Evolutionary conservation across 1,140 invertebrate genomes (phyloP), one percentile per base, ranked within the genome.

Genomic region (Phymorhynchus buccinoides): DNA sequence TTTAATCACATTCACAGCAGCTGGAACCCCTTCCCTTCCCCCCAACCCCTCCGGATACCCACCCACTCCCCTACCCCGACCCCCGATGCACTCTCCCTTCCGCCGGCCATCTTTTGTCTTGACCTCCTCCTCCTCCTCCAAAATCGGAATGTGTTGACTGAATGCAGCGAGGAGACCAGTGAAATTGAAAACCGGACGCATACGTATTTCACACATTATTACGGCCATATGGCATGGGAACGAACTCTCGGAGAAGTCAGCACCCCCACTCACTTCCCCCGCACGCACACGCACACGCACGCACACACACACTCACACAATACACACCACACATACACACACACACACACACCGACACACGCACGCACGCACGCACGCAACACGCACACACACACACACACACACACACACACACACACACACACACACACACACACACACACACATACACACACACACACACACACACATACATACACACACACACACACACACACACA

Each of bases 391-490:
- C 71, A 73, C 30, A 73, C 71, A 73, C 30, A 39, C 56, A 62
- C 56, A 62, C 56, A 62, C 56, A 62, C 56, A 62, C 56, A 62
- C 56, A 62, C 56, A 62, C 56, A 62, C 56, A 62, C 56, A 62
- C 56, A 62, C 56, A 62, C 56, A 62, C 56, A 62, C 56, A 62
- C 18, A 62, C 56, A 62, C 56, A 62, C 56, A 62, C 56, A 73
- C 71, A 73, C 37, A 73, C 37, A 6, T 73, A n/a, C 14, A 14
- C 56, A 7, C 6, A 14, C 6, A 12, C 16, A 22, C 18, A 62
- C 6, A 62, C 27, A 62, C 56, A 12, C 6, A 62, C 18, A 62
- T 3, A 62, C 7, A 62, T 22, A 62, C 56, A 12, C 18, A 7
- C 56, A 12, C 56, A 62, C 56, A 12, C 56, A 12, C 18, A 12